These are phyloP conservation scores for Tortricodes alternella DNA, from an alignment of 2,888 invertebrate species.

Conservation along the genomic window DNA sequence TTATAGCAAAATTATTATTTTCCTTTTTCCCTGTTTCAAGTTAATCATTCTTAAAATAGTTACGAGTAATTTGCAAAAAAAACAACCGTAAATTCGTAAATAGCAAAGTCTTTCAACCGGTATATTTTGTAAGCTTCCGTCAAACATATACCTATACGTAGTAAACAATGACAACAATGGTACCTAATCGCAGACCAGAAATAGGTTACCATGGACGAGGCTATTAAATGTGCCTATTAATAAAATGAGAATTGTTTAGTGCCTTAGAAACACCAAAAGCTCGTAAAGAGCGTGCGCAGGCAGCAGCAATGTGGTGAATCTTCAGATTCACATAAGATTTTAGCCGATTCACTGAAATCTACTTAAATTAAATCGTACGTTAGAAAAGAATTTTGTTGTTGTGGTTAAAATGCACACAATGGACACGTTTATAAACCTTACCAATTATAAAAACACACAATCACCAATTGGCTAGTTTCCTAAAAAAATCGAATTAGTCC, in stretches of 20 bases:
- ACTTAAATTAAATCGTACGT: neutral
- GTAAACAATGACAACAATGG: conserved; percentile 28
- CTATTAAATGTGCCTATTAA: conserved; percentile 31
- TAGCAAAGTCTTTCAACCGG: neutral
- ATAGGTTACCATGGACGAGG: conserved; percentile 26
- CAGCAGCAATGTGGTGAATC: conserved; percentile 21
- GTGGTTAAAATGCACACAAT: too few relatives aligned
- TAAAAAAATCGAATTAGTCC: too few relatives aligned
- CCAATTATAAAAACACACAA: too few relatives aligned
- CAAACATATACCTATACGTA: conserved; percentile 1
- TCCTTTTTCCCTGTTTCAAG: too few relatives aligned
- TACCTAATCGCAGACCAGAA: conserved; percentile 24
- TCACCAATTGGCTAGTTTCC: too few relatives aligned
- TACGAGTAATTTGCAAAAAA: neutral
- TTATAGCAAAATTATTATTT: too few relatives aligned
- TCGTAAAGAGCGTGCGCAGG: conserved; percentile 29
- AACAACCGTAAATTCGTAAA: neutral
- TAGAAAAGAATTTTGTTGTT: neutral
- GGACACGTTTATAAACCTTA: too few relatives aligned
- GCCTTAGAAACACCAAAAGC: conserved; percentile 28
- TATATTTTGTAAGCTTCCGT: conserved; percentile 7
- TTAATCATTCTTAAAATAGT: neutral
- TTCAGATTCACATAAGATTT: too few relatives aligned
- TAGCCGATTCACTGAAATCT: conserved; percentile 7
- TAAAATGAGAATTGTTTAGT: conserved; percentile 31